These are phyloP conservation scores for Aurelia sp. DNA, from an alignment of 30 jellyfish, hydroid and myxozoan genomes.

Conservation along the genomic window DNA sequence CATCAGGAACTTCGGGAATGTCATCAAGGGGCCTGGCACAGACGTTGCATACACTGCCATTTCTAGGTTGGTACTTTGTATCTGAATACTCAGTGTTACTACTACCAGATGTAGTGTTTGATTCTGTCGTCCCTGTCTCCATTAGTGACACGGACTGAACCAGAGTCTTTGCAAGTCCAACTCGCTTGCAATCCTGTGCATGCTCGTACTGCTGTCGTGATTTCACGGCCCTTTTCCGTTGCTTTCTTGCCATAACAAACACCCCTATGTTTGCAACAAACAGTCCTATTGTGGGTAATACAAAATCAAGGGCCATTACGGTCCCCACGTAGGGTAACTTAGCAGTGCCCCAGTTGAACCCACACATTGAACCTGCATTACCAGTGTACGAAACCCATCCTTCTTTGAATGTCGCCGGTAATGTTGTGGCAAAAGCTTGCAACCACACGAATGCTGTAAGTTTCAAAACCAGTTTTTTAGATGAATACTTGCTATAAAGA, in stretches of 20 bases:
- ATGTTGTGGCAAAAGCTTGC: too few species aligned
- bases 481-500: background rate
- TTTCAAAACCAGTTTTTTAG: background rate
- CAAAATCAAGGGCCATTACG: background rate
- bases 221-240: background rate
- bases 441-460: background rate
- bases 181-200: background rate
- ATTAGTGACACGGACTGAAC: constrained; percentile 1
- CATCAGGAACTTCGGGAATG: too few species aligned
- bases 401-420: too few species aligned
- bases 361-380: background rate
- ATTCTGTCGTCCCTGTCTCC: background rate
- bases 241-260: constrained; percentile 6
- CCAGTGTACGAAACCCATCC: background rate
- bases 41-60: too few species aligned
- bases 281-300: background rate
- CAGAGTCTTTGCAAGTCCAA: background rate
- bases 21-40: too few species aligned
- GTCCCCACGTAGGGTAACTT: background rate
- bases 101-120: too few species aligned
- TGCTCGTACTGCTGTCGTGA: background rate
- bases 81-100: too few species aligned
- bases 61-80: too few species aligned
- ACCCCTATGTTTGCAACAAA: constrained; percentile 4
- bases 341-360: constrained; percentile 5